These are phyloP conservation scores for Synergus japonicus DNA, from an alignment of 2,888 invertebrate species.

Conservation along the genomic window DNA sequence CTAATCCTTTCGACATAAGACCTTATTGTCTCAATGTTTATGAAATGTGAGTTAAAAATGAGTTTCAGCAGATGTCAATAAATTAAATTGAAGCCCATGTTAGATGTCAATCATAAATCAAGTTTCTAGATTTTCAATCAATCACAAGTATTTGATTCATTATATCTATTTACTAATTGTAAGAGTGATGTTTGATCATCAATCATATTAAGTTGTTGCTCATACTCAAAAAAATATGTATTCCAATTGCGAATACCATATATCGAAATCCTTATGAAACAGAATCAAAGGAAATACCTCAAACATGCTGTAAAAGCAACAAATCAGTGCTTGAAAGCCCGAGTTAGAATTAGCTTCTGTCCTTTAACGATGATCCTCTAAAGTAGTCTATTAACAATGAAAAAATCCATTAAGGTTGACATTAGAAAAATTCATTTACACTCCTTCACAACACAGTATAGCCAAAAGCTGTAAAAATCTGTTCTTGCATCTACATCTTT, in stretches of 20 bases:
- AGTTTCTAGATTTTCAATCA: constrained; percentile 24
- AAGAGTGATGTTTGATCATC: background rate
- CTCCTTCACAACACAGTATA: background rate
- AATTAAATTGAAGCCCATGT: constrained; percentile 21
- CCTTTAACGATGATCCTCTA: background rate
- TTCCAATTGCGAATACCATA: background rate
- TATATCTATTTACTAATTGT: background rate
- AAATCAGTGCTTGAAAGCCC: background rate
- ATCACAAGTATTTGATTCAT: constrained; percentile 7
- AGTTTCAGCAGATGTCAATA: background rate
- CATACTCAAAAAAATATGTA: background rate
- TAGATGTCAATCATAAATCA: constrained; percentile 27
- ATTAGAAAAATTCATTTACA: background rate
- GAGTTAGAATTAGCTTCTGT: background rate
- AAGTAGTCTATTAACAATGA: background rate
- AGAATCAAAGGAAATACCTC: too few species aligned
- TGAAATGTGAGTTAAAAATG: background rate
- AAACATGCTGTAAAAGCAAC: background rate
- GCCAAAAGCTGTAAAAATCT: background rate
- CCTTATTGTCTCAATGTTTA: background rate
- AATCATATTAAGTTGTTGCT: background rate
- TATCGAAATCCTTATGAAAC: too few species aligned
- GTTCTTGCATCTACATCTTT: constrained; percentile 32
- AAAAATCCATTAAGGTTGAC: background rate
- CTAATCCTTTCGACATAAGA: background rate